Conservation (phyloP, 2,113 vertebrate species). For the Cyphomyrus plagiostoma region DNA sequence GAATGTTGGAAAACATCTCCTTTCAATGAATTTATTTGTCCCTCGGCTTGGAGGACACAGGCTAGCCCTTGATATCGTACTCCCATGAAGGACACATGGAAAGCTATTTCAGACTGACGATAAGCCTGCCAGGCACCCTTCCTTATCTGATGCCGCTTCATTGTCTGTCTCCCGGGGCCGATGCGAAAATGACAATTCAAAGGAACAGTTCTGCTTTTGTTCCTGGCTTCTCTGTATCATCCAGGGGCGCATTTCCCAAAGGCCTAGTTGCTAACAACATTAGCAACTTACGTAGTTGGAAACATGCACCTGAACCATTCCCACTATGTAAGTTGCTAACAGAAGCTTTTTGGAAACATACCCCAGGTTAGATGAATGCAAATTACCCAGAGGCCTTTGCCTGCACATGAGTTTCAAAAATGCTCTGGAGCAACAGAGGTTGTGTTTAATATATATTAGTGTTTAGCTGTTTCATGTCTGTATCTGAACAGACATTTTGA, state of each 20-base stretch:
- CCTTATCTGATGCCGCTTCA: background rate
- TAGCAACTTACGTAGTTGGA: background rate
- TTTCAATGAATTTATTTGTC: background rate
- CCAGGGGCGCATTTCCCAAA: background rate
- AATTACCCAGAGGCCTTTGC: background rate
- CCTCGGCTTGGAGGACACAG: background rate
- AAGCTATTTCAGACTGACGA: background rate
- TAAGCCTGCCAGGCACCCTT: background rate
- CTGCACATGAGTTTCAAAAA: background rate
- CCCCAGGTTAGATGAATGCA: background rate
- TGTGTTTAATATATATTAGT: background rate
- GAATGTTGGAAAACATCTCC: background rate
- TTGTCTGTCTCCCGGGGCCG: conserved; percentile 1
- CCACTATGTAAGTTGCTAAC: background rate
- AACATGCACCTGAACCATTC: background rate
- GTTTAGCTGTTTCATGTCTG: background rate
- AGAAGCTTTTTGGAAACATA: background rate
- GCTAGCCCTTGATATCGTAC: background rate
- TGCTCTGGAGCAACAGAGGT: background rate
- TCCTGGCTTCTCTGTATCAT: background rate
- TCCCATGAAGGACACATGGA: background rate
- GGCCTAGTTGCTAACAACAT: background rate
- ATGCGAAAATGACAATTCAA: background rate
- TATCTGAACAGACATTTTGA: background rate
- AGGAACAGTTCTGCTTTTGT: conserved; percentile 12